Evolutionary conservation across 1,140 invertebrate genomes (phyloP).

Genomic region (Eumeta japonica): DNA sequence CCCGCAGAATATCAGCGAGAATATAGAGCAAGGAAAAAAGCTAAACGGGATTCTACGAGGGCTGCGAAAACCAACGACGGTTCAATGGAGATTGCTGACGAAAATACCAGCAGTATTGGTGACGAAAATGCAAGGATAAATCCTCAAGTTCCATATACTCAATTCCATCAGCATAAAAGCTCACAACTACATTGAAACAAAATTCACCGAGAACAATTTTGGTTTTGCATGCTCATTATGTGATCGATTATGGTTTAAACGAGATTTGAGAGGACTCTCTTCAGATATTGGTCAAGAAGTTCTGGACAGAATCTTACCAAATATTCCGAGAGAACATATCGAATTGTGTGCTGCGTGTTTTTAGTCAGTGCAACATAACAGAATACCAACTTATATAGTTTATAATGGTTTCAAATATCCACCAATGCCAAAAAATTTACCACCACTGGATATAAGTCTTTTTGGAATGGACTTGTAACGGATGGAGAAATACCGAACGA

Average conservation of each 20-base stretch:
- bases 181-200: neutral
- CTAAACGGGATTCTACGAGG: neutral
- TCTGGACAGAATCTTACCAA: neutral
- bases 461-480: conserved; percentile 21
- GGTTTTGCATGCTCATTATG: neutral
- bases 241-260: neutral
- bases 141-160: neutral
- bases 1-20: neutral
- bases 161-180: neutral
- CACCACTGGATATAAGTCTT: neutral
- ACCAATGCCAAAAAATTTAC: neutral
- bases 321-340: neutral
- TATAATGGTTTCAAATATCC: neutral
- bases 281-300: neutral
- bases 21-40: neutral
- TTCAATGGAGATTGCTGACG: no score
- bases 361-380: neutral
- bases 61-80: no score
- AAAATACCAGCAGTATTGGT: neutral
- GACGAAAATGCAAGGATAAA: neutral
- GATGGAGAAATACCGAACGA: neutral
- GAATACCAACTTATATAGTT: neutral
- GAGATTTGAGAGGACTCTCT: neutral
- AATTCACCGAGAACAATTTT: neutral
- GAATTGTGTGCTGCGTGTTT: neutral